These are phyloP conservation scores for Phortica okadai DNA, from an alignment of 2,888 invertebrate genomes.

Conservation along the genomic window DNA sequence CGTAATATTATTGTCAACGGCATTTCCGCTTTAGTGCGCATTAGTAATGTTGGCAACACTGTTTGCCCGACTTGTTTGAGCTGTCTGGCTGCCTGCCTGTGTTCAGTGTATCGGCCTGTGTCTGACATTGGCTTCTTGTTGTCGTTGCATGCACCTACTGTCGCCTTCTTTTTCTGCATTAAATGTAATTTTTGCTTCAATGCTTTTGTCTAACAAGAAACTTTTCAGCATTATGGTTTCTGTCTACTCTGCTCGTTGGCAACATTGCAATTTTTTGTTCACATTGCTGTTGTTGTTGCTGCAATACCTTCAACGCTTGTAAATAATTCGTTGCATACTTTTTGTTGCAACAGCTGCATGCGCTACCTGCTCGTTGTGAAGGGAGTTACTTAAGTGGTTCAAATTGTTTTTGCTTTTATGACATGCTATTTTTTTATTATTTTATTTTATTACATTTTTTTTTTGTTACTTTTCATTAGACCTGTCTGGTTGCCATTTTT, in stretches of 20 bases:
- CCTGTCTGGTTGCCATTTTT: not conserved
- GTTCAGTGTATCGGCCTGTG: not conserved
- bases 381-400: too few relatives aligned
- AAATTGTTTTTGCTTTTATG: not conserved
- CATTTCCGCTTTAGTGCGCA: slow-evolving; percentile 27
- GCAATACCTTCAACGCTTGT: slow-evolving; percentile 49
- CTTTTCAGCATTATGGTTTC: slow-evolving; percentile 8
- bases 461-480: not conserved
- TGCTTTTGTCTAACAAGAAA: slow-evolving; percentile 9
- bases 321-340: slow-evolving; percentile 47
- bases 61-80: not conserved
- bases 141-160: not conserved
- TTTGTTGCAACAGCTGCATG: not conserved
- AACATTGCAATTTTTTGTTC: slow-evolving; percentile 10
- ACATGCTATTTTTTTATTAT: slow-evolving; percentile 1
- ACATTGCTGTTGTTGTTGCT: slow-evolving; percentile 6
- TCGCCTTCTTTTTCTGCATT: not conserved
- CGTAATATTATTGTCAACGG: slow-evolving; percentile 18
- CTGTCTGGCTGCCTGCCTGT: not conserved
- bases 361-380: too few relatives aligned
- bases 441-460: not conserved
- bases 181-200: not conserved
- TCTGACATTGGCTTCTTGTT: not conserved
- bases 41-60: slow-evolving; percentile 10
- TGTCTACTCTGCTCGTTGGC: not conserved